Percentiles rank a stretch among this genome's conserved stretches.
These are phyloP conservation scores for Drosophila simulans DNA, from an alignment of 1,140 invertebrate species.

Conservation along the genomic window DNA sequence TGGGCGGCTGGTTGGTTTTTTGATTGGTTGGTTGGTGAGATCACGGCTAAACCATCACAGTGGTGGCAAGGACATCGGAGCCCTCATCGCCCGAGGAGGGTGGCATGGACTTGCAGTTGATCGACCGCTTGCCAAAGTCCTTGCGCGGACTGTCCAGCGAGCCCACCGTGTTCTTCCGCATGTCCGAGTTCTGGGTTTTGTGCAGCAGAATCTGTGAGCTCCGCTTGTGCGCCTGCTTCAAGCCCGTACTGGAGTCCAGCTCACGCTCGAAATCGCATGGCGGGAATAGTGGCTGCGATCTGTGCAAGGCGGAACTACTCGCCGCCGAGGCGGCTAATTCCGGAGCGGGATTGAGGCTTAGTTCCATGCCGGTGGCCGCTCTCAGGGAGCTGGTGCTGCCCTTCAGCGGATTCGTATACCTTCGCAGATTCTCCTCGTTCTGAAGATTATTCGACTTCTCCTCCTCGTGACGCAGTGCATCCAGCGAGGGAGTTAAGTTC, in stretches of 20 bases:
- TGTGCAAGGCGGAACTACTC: slow-evolving; percentile 87
- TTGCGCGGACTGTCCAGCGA: slow-evolving; percentile 90
- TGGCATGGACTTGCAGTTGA: slow-evolving; percentile 84
- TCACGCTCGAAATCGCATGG: slow-evolving; percentile 85
- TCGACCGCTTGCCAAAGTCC: slow-evolving; percentile 90
- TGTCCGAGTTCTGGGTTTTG: slow-evolving; percentile 90
- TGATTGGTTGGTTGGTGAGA: slow-evolving; percentile 53
- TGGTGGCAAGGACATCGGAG: slow-evolving; percentile 86
- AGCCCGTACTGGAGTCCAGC: slow-evolving; percentile 63
- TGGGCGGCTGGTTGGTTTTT: slow-evolving; percentile 36
- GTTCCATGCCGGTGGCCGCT: slow-evolving; percentile 79
- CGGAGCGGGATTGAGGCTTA: slow-evolving; percentile 86
- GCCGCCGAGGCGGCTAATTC: slow-evolving; percentile 84
- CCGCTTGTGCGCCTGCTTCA: slow-evolving; percentile 83
- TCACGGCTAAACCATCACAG: slow-evolving; percentile 85
- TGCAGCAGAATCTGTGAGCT: slow-evolving; percentile 88
- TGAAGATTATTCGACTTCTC: slow-evolving; percentile 95
- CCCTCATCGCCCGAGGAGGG: slow-evolving; percentile 82
- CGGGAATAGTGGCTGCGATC: slow-evolving; percentile 86
- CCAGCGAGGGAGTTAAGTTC: slow-evolving; percentile 86
- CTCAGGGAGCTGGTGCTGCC: slow-evolving; percentile 83
- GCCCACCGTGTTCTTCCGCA: slow-evolving; percentile 91
- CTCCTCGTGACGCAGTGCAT: slow-evolving; percentile 89
- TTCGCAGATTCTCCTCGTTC: slow-evolving; percentile 94
- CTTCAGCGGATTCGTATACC: slow-evolving; percentile 86